Conservation (phyloP, 2,888 invertebrate species). For the Clusia tigrina region DNA sequence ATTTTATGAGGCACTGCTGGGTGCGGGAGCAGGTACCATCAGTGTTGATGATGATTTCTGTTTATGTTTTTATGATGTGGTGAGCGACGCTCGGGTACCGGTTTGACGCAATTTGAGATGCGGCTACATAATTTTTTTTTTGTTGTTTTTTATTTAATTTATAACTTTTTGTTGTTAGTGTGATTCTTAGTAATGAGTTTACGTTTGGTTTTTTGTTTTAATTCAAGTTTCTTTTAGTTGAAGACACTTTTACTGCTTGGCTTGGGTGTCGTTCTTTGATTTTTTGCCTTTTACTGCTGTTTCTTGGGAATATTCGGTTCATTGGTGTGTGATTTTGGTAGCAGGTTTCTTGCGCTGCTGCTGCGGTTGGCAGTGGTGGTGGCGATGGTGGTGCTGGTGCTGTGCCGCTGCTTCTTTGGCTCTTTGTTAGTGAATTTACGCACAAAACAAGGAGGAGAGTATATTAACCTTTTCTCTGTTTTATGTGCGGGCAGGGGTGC, state of each 20-base stretch:
- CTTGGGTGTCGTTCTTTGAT: not conserved
- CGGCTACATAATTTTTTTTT: not conserved
- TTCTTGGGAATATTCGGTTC: constrained; percentile 3
- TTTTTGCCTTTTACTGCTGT: not conserved
- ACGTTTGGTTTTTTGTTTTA: not conserved
- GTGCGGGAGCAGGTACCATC: not conserved
- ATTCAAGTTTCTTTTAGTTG: not conserved
- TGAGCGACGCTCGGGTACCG: not conserved
- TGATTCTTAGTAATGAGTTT: not conserved
- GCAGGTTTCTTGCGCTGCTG: constrained; percentile 8
- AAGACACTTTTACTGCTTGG: not conserved
- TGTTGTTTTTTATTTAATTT: not conserved
- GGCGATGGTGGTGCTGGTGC: no score
- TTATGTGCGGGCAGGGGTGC: not conserved
- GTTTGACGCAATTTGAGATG: not conserved
- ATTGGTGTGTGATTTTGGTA: not conserved
- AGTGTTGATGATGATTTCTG: not conserved
- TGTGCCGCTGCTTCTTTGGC: no score
- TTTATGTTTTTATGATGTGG: not conserved
- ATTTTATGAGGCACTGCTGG: not conserved
- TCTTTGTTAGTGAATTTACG: not conserved
- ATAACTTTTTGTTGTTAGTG: not conserved
- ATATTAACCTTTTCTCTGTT: constrained; percentile 5
- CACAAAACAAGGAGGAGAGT: not conserved
- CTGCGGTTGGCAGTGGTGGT: no score